These are phyloP conservation scores for Apoderus coryli DNA, from an alignment of 2,888 invertebrate species.

Conservation along the genomic window DNA sequence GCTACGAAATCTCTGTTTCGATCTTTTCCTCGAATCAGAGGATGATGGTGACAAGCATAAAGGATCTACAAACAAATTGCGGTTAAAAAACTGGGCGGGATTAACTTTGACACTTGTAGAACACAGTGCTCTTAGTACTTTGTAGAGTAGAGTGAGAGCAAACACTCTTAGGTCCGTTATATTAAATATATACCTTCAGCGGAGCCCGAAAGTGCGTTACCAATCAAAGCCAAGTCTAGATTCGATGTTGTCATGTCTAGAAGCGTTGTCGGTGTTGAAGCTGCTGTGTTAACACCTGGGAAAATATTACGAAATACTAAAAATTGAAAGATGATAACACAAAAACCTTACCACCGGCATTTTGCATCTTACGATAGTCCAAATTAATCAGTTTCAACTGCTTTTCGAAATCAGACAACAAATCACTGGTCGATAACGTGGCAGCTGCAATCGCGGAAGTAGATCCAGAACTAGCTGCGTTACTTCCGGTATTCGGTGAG, in stretches of 20 bases:
- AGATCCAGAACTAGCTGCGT: slow-evolving; percentile 16
- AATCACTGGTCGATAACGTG: slow-evolving; percentile 19
- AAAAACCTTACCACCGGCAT: too few relatives aligned
- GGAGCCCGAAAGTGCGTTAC: slow-evolving; percentile 16
- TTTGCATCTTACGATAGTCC: too few relatives aligned
- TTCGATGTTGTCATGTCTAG: slow-evolving; percentile 24
- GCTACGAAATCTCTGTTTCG: slow-evolving; percentile 20
- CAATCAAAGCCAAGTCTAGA: slow-evolving; percentile 20
- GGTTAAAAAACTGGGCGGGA: too few relatives aligned
- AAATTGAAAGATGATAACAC: too few relatives aligned
- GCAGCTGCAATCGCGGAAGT: slow-evolving; percentile 19
- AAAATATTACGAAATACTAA: too few relatives aligned
- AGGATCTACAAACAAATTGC: too few relatives aligned
- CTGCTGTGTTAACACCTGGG: too few relatives aligned
- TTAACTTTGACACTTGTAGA: too few relatives aligned
- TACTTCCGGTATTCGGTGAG: slow-evolving; percentile 23
- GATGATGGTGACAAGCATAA: slow-evolving; percentile 8
- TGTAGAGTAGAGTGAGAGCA: too few relatives aligned
- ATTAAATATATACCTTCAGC: too few relatives aligned
- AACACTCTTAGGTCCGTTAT: too few relatives aligned
- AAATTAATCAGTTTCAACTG: slow-evolving; percentile 39
- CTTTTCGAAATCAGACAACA: slow-evolving; percentile 30
- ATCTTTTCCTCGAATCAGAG: slow-evolving; percentile 17
- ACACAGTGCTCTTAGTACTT: too few relatives aligned
- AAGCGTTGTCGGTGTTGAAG: slow-evolving; percentile 13